These are phyloP conservation scores for Brachyopa scutellaris DNA, from an alignment of 2,888 invertebrate genomes.

Conservation along the genomic window DNA sequence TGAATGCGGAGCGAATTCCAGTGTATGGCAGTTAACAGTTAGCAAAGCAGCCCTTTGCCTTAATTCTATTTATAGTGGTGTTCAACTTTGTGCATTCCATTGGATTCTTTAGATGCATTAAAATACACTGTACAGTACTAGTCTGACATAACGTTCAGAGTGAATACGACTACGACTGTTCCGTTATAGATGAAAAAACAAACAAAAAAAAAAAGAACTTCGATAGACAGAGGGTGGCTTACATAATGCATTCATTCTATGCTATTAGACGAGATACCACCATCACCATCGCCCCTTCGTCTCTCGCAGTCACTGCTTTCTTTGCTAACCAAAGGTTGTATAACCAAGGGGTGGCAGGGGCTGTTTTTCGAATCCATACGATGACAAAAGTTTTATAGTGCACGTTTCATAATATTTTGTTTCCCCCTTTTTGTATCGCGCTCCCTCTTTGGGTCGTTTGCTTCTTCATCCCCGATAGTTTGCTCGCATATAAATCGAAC, in stretches of 20 bases:
- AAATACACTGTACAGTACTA: too few relatives aligned
- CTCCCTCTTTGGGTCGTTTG: conserved; percentile 11
- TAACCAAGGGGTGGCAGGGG: conserved; percentile 26
- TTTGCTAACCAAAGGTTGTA: conserved; percentile 49
- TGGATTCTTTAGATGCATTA: neutral
- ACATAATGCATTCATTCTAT: conserved; percentile 68
- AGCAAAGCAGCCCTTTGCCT: conserved; percentile 23
- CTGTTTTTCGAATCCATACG: conserved; percentile 32
- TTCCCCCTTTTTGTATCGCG: neutral
- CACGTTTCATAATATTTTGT: conserved; percentile 69
- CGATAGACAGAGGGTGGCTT: conserved; percentile 53
- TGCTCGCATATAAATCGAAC: conserved; percentile 66
- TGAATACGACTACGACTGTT: conserved; percentile 44
- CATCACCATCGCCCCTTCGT: too few relatives aligned
- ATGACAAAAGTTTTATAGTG: conserved; percentile 69
- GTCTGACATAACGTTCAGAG: conserved; percentile 49
- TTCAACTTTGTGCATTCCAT: conserved; percentile 48
- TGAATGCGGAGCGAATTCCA: conserved; percentile 61
- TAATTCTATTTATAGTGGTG: conserved; percentile 29
- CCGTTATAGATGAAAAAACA: conserved; percentile 53
- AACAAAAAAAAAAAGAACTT: too few relatives aligned
- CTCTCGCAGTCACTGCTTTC: too few relatives aligned
- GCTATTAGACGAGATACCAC: conserved; percentile 63
- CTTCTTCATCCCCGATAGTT: conserved; percentile 60
- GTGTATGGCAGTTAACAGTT: conserved; percentile 23